A percentile compares a stretch with the other conserved stretches of the same genome.
phyloP scores from a whole-genome alignment of 2,113 vertebrate species.

The Pseudolaguvia tuberculata region DNA sequence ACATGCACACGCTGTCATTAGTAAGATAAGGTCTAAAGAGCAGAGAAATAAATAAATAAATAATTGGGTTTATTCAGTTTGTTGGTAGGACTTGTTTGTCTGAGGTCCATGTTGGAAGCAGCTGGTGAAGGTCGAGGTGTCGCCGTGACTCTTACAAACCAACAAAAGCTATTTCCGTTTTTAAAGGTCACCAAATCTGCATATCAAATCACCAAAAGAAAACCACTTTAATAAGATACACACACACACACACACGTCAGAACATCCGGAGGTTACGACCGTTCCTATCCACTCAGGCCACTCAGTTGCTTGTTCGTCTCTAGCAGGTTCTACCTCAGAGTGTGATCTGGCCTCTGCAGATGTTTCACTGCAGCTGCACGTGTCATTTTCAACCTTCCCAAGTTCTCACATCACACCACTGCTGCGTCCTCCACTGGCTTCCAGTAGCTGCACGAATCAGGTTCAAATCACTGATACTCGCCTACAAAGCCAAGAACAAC shows the following conservation, averaged over 20 bases:
- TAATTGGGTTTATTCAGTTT: neutral
- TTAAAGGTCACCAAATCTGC: constrained; percentile 45
- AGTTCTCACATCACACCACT: too few relatives aligned
- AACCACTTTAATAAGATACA: constrained; percentile 14
- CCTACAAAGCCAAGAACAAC: too few relatives aligned
- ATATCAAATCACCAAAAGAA: constrained; percentile 33
- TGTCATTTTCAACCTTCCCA: too few relatives aligned
- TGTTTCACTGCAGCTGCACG: too few relatives aligned
- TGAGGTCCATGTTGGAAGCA: neutral
- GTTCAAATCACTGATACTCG: too few relatives aligned
- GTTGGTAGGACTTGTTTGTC: neutral
- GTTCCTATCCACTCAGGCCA: too few relatives aligned
- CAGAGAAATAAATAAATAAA: neutral
- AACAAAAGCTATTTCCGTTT: constrained; percentile 42
- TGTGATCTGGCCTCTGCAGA: too few relatives aligned
- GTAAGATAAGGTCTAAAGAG: neutral
- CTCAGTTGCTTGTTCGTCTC: too few relatives aligned
- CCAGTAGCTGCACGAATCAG: too few relatives aligned
- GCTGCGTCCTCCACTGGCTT: too few relatives aligned
- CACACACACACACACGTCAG: constrained; percentile 31
- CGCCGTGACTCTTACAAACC: constrained; percentile 20
- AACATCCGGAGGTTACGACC: neutral
- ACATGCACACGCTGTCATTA: constrained; percentile 7
- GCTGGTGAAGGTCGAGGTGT: constrained; percentile 30
- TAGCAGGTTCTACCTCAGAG: too few relatives aligned